Evolutionary conservation across 2,113 vertebrate species (phyloP), one percentile per base, ranked within the genome.

Genomic region (Pavo muticus): DNA sequence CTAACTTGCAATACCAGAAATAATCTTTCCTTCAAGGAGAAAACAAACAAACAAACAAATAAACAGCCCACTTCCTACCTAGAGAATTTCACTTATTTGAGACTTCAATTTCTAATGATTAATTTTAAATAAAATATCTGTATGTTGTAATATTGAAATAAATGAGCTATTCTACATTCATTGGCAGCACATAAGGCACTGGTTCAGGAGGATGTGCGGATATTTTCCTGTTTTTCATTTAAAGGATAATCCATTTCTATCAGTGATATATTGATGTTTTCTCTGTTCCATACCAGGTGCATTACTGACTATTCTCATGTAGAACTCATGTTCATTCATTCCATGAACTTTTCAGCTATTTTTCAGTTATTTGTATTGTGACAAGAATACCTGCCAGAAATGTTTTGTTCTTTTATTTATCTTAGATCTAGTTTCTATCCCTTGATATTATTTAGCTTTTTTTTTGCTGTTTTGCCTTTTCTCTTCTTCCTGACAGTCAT

Each of bases 381-480:
- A 82, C 39, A 90, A 6, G 21, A 90, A 84, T 68, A 72, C 35
- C 21, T 85, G 82, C 84, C 78, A 93, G 74, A 78, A 78, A 56
- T 35, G 6, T 68, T 95, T 85, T 91, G 25, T 42, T 84, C 35
- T 75, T 95, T 79, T 91, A 50, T 82, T 91, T 94, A 29, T 85
- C 74, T 90, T 82, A 61, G 27, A 78, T 75, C 78, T 84, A 45
- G 42, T 59, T 94, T 63, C 18, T 82, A 17, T 93, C 78, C 27
- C 67, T 84, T 82, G 78, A 24, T 81, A 10, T 54, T 83, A 42
- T 14, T 77, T 63, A 27, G 1, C 15, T 63, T 6, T 87, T 84
- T 84, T 86, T 3, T 18, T 68, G 15, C 8, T 68, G 15, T 10
- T 94, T 78, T 59, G 4, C 20, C 15, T 68, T 75, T 87, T 81